phyloP scores from a whole-genome alignment of 2,113 vertebrate species.

The Pelobates fuscus region DNA sequence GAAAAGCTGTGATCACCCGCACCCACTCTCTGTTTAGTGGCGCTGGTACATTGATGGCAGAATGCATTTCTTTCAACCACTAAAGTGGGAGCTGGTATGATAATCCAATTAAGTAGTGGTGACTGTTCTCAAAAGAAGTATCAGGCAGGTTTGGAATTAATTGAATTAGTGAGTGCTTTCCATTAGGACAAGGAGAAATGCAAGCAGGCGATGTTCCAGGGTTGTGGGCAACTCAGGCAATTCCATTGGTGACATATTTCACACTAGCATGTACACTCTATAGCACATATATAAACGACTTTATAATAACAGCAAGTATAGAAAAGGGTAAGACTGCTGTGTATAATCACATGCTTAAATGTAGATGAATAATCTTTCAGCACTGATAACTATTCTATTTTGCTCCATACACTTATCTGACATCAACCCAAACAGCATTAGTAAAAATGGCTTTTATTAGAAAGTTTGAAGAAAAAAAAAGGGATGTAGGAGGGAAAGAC shows the following conservation, averaged over 20 bases:
- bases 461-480: too few relatives aligned
- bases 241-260: constrained; percentile 34
- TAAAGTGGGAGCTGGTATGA: constrained; percentile 44
- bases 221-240: constrained; percentile 33
- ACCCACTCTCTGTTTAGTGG: constrained; percentile 19
- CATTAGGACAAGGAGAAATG: constrained; percentile 34
- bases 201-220: constrained; percentile 27
- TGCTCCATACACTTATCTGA: too few relatives aligned
- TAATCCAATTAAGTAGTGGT: constrained; percentile 38
- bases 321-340: too few relatives aligned
- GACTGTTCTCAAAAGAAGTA: constrained; percentile 48
- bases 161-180: constrained; percentile 35
- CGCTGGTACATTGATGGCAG: constrained; percentile 11
- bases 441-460: too few relatives aligned
- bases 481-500: too few relatives aligned
- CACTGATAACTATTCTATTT: too few relatives aligned
- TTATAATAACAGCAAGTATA: constrained; percentile 5
- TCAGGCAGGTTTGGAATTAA: constrained; percentile 42
- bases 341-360: too few relatives aligned
- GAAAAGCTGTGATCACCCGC: constrained; percentile 50
- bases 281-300: constrained; percentile 17
- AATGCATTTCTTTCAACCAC: constrained; percentile 43
- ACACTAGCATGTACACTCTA: constrained; percentile 16
- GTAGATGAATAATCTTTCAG: too few relatives aligned
- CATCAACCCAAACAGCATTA: too few relatives aligned